A percentile compares a stretch with the other conserved stretches of the same genome.
Conservation (phyloP, 1,140 invertebrate genomes). For the Tribolium madens region DNA sequence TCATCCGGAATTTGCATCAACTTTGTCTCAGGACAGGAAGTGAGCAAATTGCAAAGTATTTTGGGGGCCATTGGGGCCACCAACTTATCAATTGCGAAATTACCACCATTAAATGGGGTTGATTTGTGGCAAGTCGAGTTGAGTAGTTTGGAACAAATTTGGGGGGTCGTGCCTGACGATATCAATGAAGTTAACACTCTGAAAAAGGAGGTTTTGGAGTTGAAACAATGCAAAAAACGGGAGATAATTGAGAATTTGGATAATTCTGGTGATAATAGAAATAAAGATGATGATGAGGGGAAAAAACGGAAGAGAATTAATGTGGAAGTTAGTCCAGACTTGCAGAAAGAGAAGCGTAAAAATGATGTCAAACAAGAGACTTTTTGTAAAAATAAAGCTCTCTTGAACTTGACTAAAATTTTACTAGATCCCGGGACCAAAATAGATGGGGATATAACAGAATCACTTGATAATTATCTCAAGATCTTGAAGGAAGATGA, state of each 20-base stretch:
- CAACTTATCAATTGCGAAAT: conserved; percentile 68
- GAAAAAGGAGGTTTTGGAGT: conserved; percentile 28
- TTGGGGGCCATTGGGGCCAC: conserved; percentile 67
- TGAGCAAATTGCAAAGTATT: conserved; percentile 70
- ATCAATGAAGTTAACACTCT: background rate
- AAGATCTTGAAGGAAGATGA: conserved; percentile 8
- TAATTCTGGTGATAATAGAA: no score
- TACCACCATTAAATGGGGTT: conserved; percentile 60
- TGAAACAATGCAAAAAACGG: background rate
- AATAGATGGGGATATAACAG: background rate
- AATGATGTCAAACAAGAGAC: conserved; percentile 39
- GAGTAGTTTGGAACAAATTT: conserved; percentile 24
- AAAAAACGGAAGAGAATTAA: background rate
- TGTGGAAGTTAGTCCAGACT: conserved; percentile 4
- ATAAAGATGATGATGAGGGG: background rate
- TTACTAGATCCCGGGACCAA: background rate
- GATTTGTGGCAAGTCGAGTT: conserved; percentile 12
- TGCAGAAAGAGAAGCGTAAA: conserved; percentile 15
- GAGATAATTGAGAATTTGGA: background rate
- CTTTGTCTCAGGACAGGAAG: conserved; percentile 73
- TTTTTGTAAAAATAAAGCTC: conserved; percentile 55
- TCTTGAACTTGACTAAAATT: conserved; percentile 52
- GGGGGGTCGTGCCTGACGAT: conserved; percentile 6
- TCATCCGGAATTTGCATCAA: conserved; percentile 80
- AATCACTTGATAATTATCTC: conserved; percentile 16